Evolutionary conservation across 2,888 invertebrate species (phyloP).

Genomic region (Aphelenchoides bicaudatus): DNA sequence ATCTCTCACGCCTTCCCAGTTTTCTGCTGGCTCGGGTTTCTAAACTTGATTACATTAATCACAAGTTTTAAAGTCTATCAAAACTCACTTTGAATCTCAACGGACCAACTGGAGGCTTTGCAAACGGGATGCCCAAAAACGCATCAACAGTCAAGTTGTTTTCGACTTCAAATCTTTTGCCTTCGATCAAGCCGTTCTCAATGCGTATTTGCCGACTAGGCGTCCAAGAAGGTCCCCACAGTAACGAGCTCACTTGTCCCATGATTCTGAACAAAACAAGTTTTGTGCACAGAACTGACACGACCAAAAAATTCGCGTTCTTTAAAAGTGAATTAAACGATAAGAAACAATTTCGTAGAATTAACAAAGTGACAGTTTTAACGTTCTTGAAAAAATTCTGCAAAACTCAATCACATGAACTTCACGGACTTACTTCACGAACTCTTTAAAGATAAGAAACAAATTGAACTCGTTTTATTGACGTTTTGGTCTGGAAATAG

Average conservation of each 20-base stretch:
- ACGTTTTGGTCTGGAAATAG: too few species aligned
- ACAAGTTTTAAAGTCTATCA: not conserved
- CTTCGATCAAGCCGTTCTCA: constrained; percentile 1
- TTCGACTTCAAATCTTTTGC: constrained; percentile 15
- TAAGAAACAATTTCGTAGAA: too few species aligned
- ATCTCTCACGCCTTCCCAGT: constrained; percentile 30
- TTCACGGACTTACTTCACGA: too few species aligned
- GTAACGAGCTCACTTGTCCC: constrained; percentile 19
- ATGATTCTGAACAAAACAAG: too few species aligned
- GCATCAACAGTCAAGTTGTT: constrained; percentile 25
- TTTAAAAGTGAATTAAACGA: too few species aligned
- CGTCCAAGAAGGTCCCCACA: constrained; percentile 19
- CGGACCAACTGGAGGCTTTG: constrained; percentile 45
- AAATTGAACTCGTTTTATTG: too few species aligned
- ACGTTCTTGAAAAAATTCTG: too few species aligned
- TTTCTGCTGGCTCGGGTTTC: constrained; percentile 35
- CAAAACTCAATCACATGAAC: too few species aligned
- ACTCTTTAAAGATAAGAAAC: too few species aligned
- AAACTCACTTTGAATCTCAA: constrained; percentile 41
- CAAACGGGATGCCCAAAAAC: constrained; percentile 49
- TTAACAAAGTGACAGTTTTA: too few species aligned
- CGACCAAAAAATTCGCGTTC: too few species aligned
- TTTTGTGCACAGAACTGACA: too few species aligned
- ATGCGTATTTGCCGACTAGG: constrained; percentile 20
- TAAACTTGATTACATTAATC: constrained; percentile 13